phyloP scores from a whole-genome alignment of 2,113 vertebrate species.

The Tautogolabrus adspersus region DNA sequence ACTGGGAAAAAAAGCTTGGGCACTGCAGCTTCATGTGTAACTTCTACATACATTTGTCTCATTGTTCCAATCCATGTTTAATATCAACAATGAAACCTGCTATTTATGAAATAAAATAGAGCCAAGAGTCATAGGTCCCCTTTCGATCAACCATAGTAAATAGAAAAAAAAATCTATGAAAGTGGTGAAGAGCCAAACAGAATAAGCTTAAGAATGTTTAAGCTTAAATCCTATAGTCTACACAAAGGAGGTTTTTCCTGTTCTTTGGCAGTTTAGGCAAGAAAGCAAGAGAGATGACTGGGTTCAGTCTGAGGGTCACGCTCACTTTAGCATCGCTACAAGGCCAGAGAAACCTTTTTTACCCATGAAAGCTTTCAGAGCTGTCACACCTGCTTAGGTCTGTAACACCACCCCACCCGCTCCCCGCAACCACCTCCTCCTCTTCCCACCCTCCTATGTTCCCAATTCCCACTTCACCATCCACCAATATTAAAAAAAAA shows the following conservation, averaged over 20 bases:
- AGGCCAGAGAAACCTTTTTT: slow-evolving; percentile 65
- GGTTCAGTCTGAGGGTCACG: slow-evolving; percentile 62
- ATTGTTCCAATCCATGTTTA: too few species aligned
- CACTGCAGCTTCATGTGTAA: too few species aligned
- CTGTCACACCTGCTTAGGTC: slow-evolving; percentile 77
- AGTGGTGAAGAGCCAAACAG: slow-evolving; percentile 16
- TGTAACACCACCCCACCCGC: slow-evolving; percentile 34
- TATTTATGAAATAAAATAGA: too few species aligned
- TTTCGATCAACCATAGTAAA: too few species aligned
- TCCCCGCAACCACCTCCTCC: slow-evolving; percentile 3
- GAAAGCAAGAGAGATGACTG: slow-evolving; percentile 40
- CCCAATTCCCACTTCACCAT: not conserved
- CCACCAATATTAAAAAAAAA: not conserved
- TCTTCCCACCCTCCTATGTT: slow-evolving; percentile 13
- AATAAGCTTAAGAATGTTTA: slow-evolving; percentile 34
- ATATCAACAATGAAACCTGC: too few species aligned
- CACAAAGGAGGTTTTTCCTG: slow-evolving; percentile 39
- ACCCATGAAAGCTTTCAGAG: slow-evolving; percentile 72
- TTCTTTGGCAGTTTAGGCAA: slow-evolving; percentile 32
- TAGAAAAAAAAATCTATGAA: too few species aligned
- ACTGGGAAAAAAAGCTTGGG: too few species aligned
- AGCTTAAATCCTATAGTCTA: slow-evolving; percentile 29
- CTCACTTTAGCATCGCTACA: slow-evolving; percentile 74
- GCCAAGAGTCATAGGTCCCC: too few species aligned
- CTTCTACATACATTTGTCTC: too few species aligned